Evolutionary conservation across 2,888 invertebrate genomes (phyloP).

Genomic region (Euclidia mi): DNA sequence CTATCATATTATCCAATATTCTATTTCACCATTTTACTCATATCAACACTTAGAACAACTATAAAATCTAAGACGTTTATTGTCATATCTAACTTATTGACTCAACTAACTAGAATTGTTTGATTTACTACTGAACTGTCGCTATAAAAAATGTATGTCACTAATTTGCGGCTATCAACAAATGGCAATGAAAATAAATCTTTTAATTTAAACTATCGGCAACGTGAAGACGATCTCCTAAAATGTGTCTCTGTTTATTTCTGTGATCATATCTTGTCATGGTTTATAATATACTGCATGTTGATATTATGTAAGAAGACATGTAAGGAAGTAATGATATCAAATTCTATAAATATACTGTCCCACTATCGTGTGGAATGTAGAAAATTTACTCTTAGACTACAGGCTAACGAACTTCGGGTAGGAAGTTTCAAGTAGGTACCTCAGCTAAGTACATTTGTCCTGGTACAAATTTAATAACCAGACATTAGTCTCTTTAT

Average conservation of each 20-base stretch:
- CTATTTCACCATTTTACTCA: neutral
- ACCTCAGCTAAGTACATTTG: no score
- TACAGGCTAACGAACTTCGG: no score
- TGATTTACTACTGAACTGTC: conserved; percentile 37
- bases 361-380: no score
- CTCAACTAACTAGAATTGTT: conserved; percentile 35
- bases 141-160: conserved; percentile 28
- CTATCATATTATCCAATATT: no score
- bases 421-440: no score
- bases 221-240: conserved; percentile 26
- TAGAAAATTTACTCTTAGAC: no score
- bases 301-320: no score
- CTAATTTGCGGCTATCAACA: conserved; percentile 39
- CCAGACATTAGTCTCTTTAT: no score
- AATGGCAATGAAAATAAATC: conserved; percentile 52
- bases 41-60: neutral
- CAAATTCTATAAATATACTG: no score
- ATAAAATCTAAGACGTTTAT: conserved; percentile 18
- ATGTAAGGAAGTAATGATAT: no score
- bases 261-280: neutral
- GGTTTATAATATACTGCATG: no score
- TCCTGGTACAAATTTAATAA: no score
- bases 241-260: conserved; percentile 15
- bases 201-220: conserved; percentile 38
- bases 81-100: conserved; percentile 33